Percentiles rank a stretch among this genome's conserved stretches.
Conservation (phyloP, 2,888 invertebrate genomes). For the Pteria penguin region DNA sequence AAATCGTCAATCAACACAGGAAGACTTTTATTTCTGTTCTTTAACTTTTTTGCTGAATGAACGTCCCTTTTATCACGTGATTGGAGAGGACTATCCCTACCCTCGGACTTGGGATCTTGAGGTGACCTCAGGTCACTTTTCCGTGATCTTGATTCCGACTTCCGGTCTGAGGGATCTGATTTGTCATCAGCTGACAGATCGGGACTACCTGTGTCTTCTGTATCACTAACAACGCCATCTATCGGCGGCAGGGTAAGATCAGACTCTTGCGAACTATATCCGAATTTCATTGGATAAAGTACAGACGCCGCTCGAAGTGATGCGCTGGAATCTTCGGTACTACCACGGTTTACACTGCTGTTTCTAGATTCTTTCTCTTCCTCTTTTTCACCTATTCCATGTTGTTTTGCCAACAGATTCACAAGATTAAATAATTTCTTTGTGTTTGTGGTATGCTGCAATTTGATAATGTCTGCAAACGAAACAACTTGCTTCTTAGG, state of each 20-base stretch:
- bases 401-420: conserved; percentile 60
- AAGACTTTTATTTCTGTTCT: conserved; percentile 52
- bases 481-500: conserved; percentile 60
- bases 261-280: conserved; percentile 43
- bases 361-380: conserved; percentile 56
- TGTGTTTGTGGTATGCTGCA: conserved; percentile 59
- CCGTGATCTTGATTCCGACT: background rate
- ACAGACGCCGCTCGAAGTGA: conserved; percentile 53
- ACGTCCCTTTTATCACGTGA: conserved; percentile 36
- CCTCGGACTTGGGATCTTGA: conserved; percentile 25
- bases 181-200: background rate
- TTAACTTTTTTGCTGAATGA: conserved; percentile 24
- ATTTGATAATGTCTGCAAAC: conserved; percentile 64
- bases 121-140: background rate
- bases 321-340: conserved; percentile 44
- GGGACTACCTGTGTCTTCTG: background rate
- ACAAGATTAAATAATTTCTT: conserved; percentile 63
- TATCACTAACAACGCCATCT: background rate
- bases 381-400: conserved; percentile 61
- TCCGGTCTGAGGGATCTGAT: conserved; percentile 5
- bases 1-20: conserved; percentile 51
- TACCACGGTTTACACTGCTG: conserved; percentile 54
- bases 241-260: conserved; percentile 12
- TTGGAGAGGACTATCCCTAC: conserved; percentile 35
- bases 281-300: conserved; percentile 62